Evolutionary conservation across 2,888 invertebrate species (phyloP).

Genomic region (Drosophila ezoana): DNA sequence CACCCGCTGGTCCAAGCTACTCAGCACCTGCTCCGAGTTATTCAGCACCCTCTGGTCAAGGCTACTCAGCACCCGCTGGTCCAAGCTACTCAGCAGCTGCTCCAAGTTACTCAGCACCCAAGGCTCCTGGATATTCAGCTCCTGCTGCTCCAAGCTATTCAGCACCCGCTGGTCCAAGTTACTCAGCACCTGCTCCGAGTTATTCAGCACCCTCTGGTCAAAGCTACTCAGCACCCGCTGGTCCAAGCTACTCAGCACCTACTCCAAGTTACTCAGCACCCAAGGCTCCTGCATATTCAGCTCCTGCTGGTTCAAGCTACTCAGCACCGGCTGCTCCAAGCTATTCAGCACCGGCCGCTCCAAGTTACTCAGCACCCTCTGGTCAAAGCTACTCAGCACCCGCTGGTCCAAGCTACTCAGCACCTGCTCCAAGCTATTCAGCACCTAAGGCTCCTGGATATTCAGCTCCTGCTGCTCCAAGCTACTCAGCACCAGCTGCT

Average conservation of each 20-base stretch:
- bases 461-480: constrained; percentile 21
- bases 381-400: constrained; percentile 27
- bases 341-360: constrained; percentile 17
- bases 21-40: constrained; percentile 33
- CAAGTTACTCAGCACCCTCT: constrained; percentile 9
- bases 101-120: constrained; percentile 23
- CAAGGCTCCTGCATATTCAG: constrained; percentile 8
- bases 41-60: constrained; percentile 10
- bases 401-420: constrained; percentile 11
- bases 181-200: constrained; percentile 6
- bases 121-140: constrained; percentile 14
- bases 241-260: constrained; percentile 29
- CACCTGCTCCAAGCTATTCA: constrained; percentile 15
- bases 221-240: constrained; percentile 7
- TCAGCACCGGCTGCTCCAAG: constrained; percentile 15
- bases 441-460: constrained; percentile 31
- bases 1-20: constrained; percentile 16
- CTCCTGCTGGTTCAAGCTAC: constrained; percentile 19
- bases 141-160: constrained; percentile 14
- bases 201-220: constrained; percentile 18
- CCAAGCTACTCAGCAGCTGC: constrained; percentile 22
- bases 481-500: constrained; percentile 27
- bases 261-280: constrained; percentile 24
- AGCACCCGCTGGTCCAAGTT: background rate
- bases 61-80: constrained; percentile 19